Conservation (phyloP, 2,888 invertebrate species). For the Diplazon laetatorius region DNA sequence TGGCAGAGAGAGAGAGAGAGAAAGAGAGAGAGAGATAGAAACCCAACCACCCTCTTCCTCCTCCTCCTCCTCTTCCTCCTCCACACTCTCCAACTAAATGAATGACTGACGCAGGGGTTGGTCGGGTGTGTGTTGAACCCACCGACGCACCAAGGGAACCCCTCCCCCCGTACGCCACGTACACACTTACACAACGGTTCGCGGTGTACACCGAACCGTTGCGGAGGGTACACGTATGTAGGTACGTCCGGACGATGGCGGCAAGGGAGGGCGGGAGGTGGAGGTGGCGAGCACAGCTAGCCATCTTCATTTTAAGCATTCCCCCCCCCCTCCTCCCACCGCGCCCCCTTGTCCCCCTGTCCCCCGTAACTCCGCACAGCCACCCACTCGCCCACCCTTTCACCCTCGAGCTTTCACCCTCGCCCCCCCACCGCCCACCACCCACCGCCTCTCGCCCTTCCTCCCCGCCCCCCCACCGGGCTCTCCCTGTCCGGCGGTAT, state of each 20-base stretch:
- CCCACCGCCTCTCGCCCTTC: too few relatives aligned
- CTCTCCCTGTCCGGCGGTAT: conserved; percentile 73
- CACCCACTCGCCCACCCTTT: conserved; percentile 35
- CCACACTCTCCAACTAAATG: conserved; percentile 84
- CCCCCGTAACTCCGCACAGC: conserved; percentile 42
- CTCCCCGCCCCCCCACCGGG: conserved; percentile 69
- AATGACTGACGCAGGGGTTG: conserved; percentile 81
- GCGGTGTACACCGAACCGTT: conserved; percentile 39
- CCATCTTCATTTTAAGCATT: conserved; percentile 84
- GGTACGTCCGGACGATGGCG: conserved; percentile 55
- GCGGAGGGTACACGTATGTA: conserved; percentile 53
- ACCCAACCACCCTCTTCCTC: conserved; percentile 77
- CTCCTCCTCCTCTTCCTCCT: conserved; percentile 85
- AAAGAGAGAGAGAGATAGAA: conserved; percentile 71
- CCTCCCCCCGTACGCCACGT: conserved; percentile 38
- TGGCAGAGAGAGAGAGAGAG: conserved; percentile 71
- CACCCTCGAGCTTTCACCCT: conserved; percentile 44
- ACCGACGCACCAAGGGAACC: conserved; percentile 60
- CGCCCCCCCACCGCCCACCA: conserved; percentile 24
- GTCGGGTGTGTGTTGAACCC: conserved; percentile 73
- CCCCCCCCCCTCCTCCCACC: conserved; percentile 72
- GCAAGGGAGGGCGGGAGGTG: conserved; percentile 53
- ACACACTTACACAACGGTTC: conserved; percentile 59
- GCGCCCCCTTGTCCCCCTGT: conserved; percentile 59
- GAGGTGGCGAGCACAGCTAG: conserved; percentile 84